Base-by-base conservation (phyloP, 1,140 invertebrate species). In the Atta cephalotes region DNA sequence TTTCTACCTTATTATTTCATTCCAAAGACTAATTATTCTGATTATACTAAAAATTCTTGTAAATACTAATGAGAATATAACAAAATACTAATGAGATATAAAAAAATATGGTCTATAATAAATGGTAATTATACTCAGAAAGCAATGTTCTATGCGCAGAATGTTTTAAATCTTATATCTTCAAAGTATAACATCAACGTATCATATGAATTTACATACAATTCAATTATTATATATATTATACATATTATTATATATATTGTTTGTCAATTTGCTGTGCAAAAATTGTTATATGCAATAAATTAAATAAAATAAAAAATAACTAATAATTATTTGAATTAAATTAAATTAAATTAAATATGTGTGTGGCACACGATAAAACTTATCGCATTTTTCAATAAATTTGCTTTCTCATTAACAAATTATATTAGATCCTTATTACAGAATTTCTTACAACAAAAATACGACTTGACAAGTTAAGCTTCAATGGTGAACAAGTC, bases 141-240 rank as follows among this genome's bases (percentile, higher is more conserved):
- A 60, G 53, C 60, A 60, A 45, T 58, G n/a, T 51, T 31, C 49
- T 53, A n/a, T 53, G 25, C 21, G 16, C 16, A 60, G 12, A 25
- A 60, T 58, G n/a, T 31, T 21, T 76, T 18, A 56, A 35, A 39
- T 45, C 39, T 45, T 16, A 58, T 35, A 60, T 60, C n/a, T 60
- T 12, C 14, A 60, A 35, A n/a, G 31, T 18, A 62, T 7, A 39
- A 39, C 35, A 31, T 31, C 31, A 39, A 39, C 7, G 56, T 14
- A 76, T 6, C 53, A n/a, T 60, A 56, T 21, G 72, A 35, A 1
- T 16, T 39, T 10, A 25, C 21, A 31, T 12, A 74, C 16, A 56
- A 74, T 74, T 56, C 16, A 56, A 56, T 74, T 58, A 53, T 72
- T 51, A 56, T 71, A 21, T 53, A 49, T 16, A 25, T 25, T 25